phyloP scores from a whole-genome alignment of 2,888 invertebrate genomes.

The Apodemia zela region DNA sequence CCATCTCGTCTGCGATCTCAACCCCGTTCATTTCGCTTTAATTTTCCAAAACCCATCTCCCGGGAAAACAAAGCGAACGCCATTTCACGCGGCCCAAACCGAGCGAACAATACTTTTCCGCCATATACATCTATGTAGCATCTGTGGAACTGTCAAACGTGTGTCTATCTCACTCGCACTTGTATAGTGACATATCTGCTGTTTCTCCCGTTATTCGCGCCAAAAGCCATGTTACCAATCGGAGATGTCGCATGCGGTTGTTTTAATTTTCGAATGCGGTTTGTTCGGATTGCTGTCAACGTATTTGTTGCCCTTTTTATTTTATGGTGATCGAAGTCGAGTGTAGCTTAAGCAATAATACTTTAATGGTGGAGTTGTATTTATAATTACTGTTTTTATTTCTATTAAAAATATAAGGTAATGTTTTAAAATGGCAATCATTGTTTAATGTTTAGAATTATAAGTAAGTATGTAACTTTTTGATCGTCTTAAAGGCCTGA shows the following conservation, averaged over 20 bases:
- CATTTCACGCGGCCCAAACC: conserved; percentile 76
- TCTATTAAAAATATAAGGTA: conserved; percentile 17
- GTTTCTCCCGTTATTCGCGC: conserved; percentile 41
- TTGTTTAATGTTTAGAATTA: no score
- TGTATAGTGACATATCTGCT: conserved; percentile 18
- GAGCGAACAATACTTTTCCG: conserved; percentile 68
- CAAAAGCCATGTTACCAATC: conserved; percentile 56
- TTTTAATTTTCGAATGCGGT: conserved; percentile 76
- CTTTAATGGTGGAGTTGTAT: conserved; percentile 13
- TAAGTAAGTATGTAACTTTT: no score
- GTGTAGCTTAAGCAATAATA: conserved; percentile 33
- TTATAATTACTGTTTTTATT: conserved; percentile 30
- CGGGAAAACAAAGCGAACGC: conserved; percentile 64
- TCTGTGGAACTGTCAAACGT: conserved; percentile 53
- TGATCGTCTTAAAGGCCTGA: no score
- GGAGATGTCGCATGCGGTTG: conserved; percentile 61
- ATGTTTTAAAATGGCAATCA: not conserved
- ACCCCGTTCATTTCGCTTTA: conserved; percentile 65
- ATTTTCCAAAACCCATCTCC: conserved; percentile 73
- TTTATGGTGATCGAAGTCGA: conserved; percentile 47
- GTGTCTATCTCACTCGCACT: conserved; percentile 49
- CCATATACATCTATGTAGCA: conserved; percentile 58
- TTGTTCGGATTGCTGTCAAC: conserved; percentile 58
- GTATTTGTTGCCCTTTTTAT: conserved; percentile 42
- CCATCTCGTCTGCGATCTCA: conserved; percentile 59